Evolutionary conservation across 2,797 vertebrate species (phyloP).

Genomic region (Clangula hyemalis): DNA sequence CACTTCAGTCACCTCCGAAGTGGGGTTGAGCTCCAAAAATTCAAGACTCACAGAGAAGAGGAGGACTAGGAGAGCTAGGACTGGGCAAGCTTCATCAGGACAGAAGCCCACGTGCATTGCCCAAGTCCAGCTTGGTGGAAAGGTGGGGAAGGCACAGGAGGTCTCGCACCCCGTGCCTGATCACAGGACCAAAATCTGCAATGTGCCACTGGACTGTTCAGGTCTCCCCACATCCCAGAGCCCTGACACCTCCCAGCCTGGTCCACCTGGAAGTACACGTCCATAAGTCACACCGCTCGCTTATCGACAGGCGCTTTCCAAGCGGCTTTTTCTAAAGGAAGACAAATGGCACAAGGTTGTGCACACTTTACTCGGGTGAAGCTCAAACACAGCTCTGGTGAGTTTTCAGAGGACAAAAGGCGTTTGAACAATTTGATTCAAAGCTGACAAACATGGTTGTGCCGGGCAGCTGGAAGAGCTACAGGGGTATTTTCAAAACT

Average conservation of each 20-base stretch:
- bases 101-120: rapidly evolving
- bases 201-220: background rate
- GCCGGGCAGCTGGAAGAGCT: background rate
- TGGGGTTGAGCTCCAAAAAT: background rate
- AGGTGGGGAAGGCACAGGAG: background rate
- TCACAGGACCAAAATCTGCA: background rate
- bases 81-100: background rate
- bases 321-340: background rate
- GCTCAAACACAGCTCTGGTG: constrained; percentile 34
- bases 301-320: background rate
- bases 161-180: background rate
- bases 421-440: background rate
- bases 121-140: background rate
- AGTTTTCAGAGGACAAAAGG: background rate
- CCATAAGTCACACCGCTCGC: background rate
- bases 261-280: background rate
- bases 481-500: background rate
- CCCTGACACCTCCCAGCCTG: background rate
- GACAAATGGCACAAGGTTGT: constrained; percentile 1
- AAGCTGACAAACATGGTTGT: background rate
- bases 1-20: background rate
- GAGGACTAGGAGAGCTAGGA: background rate
- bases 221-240: background rate
- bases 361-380: background rate
- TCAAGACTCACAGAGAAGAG: background rate